These are phyloP conservation scores for Apocheima hispidaria DNA, from an alignment of 2,888 invertebrate genomes.

Conservation along the genomic window DNA sequence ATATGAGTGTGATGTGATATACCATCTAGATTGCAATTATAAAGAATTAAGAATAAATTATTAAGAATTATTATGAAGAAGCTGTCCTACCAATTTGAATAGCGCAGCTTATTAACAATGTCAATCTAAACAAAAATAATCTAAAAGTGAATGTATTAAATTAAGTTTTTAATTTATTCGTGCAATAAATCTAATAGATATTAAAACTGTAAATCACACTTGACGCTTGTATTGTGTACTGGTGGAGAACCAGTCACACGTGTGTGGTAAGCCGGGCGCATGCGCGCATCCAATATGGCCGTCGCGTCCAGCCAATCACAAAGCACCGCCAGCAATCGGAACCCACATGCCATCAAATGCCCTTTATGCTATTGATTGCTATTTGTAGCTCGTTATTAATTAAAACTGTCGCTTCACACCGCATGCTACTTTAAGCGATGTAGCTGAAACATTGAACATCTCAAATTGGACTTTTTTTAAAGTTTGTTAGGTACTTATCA, in stretches of 20 bases:
- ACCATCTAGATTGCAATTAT: no score
- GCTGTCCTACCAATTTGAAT: neutral
- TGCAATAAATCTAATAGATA: constrained; percentile 6
- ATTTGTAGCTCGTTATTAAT: constrained; percentile 65
- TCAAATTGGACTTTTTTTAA: neutral
- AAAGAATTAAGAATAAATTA: neutral
- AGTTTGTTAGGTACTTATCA: no score
- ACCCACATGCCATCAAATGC: constrained; percentile 67
- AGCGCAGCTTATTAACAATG: neutral
- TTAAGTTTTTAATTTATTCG: constrained; percentile 8
- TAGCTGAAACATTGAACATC: constrained; percentile 19
- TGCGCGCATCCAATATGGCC: constrained; percentile 83
- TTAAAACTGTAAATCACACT: constrained; percentile 36
- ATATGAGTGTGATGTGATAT: no score
- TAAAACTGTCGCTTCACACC: constrained; percentile 50
- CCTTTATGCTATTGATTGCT: constrained; percentile 76
- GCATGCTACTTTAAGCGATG: neutral
- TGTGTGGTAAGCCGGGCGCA: constrained; percentile 69
- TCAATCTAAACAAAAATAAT: neutral
- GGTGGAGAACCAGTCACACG: constrained; percentile 64
- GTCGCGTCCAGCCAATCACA: constrained; percentile 72
- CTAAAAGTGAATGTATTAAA: neutral
- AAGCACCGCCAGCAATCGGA: constrained; percentile 56
- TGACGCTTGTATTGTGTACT: constrained; percentile 39
- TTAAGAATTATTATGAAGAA: neutral